phyloP scores from a whole-genome alignment of 1,140 invertebrate genomes.

The Monomorium pharaonis region DNA sequence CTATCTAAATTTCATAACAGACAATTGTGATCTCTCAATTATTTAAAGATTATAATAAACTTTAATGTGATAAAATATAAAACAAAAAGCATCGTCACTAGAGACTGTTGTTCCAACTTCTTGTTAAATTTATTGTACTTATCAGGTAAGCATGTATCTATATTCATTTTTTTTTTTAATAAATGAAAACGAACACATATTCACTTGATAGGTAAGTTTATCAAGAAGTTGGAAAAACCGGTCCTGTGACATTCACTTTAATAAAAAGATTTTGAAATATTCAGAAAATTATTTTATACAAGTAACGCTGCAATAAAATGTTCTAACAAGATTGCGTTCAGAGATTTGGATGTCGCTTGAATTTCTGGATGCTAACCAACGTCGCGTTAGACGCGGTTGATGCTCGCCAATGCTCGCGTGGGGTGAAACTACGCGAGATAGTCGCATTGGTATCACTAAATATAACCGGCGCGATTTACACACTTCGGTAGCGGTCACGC shows the following conservation, averaged over 20 bases:
- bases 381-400: not conserved
- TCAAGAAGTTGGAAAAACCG: too few species aligned
- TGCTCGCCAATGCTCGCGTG: slow-evolving; percentile 12
- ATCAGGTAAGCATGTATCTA: too few species aligned
- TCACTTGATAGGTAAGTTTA: too few species aligned
- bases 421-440: slow-evolving; percentile 53
- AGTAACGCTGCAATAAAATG: not conserved
- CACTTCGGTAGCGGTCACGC: not conserved
- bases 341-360: not conserved
- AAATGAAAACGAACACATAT: too few species aligned
- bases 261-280: not conserved
- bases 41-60: too few species aligned
- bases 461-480: slow-evolving; percentile 50
- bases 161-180: too few species aligned
- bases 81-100: too few species aligned
- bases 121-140: too few species aligned
- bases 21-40: too few species aligned
- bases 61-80: too few species aligned
- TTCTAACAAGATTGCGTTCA: not conserved
- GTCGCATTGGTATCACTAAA: slow-evolving; percentile 56
- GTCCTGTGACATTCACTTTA: not conserved
- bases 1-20: not conserved
- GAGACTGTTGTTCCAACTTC: too few species aligned
- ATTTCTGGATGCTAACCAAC: not conserved
- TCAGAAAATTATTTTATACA: not conserved